Evolutionary conservation across 2,797 vertebrate genomes (phyloP).

Genomic region (Galago senegalensis): DNA sequence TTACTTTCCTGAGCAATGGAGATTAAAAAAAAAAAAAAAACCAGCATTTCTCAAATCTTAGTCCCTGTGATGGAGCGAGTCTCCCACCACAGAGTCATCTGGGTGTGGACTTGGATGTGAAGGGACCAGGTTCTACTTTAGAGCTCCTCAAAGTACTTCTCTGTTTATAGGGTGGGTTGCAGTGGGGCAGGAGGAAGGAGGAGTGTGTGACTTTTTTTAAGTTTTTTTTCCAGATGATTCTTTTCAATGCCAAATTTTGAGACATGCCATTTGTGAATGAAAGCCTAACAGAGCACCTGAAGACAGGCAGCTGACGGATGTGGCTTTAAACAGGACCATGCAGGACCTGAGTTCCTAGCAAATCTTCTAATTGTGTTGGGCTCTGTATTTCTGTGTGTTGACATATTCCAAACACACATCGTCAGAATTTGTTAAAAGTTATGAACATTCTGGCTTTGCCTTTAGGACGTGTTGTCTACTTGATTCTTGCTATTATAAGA

Average conservation of each 20-base stretch:
- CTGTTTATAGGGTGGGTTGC: not conserved
- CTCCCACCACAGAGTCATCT: not conserved
- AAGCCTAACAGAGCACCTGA: not conserved
- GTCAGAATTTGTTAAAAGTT: not conserved
- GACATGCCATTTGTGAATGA: not conserved
- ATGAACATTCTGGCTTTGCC: not conserved
- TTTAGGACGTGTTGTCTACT: not conserved
- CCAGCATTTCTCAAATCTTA: not conserved
- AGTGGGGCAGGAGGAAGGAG: accelerated
- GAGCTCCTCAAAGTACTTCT: not conserved
- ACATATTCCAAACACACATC: not conserved
- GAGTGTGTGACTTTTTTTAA: not conserved
- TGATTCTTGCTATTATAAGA: not conserved
- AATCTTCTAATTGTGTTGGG: not conserved
- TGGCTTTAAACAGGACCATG: not conserved
- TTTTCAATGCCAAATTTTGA: not conserved
- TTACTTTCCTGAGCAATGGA: not conserved
- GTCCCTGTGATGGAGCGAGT: not conserved
- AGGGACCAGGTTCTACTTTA: not conserved
- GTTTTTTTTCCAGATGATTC: not conserved
- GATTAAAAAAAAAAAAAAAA: not conserved
- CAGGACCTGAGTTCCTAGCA: not conserved
- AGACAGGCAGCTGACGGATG: not conserved
- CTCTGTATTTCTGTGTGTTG: not conserved
- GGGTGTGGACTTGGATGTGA: not conserved